These are phyloP conservation scores for Lymantria dispar DNA, from an alignment of 2,888 invertebrate genomes.

Conservation along the genomic window DNA sequence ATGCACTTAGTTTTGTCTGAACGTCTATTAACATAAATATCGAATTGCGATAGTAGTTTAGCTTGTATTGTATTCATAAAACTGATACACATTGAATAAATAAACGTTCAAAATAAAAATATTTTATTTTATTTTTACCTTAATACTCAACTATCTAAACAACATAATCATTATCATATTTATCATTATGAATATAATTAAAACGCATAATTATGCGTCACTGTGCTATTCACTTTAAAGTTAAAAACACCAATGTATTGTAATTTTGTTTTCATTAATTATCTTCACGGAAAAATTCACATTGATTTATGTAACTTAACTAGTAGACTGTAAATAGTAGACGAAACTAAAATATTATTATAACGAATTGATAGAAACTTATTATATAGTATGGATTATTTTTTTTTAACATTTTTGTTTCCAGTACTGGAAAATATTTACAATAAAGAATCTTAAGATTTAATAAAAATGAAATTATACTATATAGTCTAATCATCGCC, in stretches of 20 bases:
- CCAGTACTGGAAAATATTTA: constrained; percentile 21
- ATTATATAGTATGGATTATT: constrained; percentile 10
- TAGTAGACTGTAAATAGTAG: no score
- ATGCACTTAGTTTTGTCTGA: no score
- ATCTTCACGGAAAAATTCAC: no score
- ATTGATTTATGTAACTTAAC: background rate
- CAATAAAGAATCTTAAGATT: constrained; percentile 12
- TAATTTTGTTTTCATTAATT: no score
- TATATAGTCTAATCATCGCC: constrained; percentile 66
- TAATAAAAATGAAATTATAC: constrained; percentile 6
- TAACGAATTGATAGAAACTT: constrained; percentile 12
- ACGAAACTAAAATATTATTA: background rate
- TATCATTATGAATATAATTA: background rate
- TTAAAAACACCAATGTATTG: no score
- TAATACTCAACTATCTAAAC: constrained; percentile 9
- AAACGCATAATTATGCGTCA: no score
- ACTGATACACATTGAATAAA: constrained; percentile 3
- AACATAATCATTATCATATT: constrained; percentile 5
- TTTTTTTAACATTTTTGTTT: constrained; percentile 5
- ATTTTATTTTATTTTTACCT: constrained; percentile 32
- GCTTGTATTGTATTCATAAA: no score
- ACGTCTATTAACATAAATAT: no score
- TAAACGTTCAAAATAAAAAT: constrained; percentile 21
- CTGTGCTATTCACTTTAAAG: no score
- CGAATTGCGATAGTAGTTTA: no score